phyloP scores from a whole-genome alignment of 1,140 invertebrate species.

The Pygmarrhopalites habei region DNA sequence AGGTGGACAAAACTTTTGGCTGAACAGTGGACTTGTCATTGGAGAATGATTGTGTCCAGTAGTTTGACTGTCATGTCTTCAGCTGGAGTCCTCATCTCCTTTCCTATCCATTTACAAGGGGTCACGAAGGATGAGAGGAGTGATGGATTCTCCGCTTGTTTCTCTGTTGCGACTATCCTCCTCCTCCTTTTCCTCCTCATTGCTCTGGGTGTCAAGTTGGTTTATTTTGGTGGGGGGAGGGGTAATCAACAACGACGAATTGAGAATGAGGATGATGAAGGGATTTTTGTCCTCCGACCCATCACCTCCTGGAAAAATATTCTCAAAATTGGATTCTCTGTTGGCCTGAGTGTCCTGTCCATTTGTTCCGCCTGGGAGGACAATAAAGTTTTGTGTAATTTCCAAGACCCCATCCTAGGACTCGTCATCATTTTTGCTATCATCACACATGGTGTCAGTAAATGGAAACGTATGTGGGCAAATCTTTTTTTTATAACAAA shows the following conservation, averaged over 20 bases:
- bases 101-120: slow-evolving; percentile 26
- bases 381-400: slow-evolving; percentile 51
- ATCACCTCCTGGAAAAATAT: slow-evolving; percentile 24
- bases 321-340: slow-evolving; percentile 32
- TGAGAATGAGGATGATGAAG: neutral
- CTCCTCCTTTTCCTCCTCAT: slow-evolving; percentile 21
- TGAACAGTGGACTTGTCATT: slow-evolving; percentile 16
- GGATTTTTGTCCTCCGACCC: slow-evolving; percentile 9
- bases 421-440: slow-evolving; percentile 52
- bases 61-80: slow-evolving; percentile 23
- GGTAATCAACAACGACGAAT: neutral
- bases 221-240: neutral
- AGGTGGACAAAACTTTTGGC: neutral
- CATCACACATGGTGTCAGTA: slow-evolving; percentile 55
- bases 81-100: slow-evolving; percentile 25
- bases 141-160: slow-evolving; percentile 31
- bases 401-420: slow-evolving; percentile 56
- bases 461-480: slow-evolving; percentile 54
- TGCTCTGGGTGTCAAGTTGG: slow-evolving; percentile 11
- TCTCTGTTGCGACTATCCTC: slow-evolving; percentile 17
- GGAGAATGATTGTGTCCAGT: slow-evolving; percentile 13
- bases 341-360: slow-evolving; percentile 34
- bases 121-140: slow-evolving; percentile 9
- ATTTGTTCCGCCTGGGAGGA: slow-evolving; percentile 43
- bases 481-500: too few species aligned